A percentile compares a stretch with the other conserved stretches of the same genome.
Conservation (phyloP, 2,888 invertebrate genomes). For the Plemyria rubiginata region DNA sequence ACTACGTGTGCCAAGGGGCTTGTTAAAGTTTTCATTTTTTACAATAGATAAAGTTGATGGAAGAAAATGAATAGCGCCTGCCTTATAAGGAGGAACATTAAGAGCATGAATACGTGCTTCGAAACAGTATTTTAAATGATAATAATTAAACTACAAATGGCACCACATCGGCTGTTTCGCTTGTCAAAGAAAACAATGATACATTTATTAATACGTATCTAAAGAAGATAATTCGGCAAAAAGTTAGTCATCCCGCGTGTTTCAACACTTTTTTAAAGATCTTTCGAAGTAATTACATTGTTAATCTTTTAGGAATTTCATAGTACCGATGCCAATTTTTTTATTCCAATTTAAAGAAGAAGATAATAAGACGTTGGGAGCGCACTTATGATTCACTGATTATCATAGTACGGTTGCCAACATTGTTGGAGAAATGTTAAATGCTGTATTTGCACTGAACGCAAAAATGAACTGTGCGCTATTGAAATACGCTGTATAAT, state of each 20-base stretch:
- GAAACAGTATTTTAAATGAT: too few species aligned
- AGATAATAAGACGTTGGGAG: constrained; percentile 66
- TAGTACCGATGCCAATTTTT: constrained; percentile 48
- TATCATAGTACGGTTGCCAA: constrained; percentile 64
- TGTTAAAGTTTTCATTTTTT: too few species aligned
- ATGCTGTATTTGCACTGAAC: neutral
- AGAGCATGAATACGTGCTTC: too few species aligned
- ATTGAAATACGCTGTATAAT: constrained; percentile 45
- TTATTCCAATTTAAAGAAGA: constrained; percentile 38
- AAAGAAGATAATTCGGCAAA: constrained; percentile 2
- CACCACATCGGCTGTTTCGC: neutral
- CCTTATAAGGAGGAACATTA: too few species aligned
- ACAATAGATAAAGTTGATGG: too few species aligned
- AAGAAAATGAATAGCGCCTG: too few species aligned
- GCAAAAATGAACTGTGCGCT: constrained; percentile 60
- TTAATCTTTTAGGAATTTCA: constrained; percentile 37
- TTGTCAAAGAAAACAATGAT: neutral
- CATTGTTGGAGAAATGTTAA: constrained; percentile 43
- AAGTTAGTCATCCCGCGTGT: constrained; percentile 17
- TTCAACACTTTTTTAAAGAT: constrained; percentile 18
- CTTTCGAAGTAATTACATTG: constrained; percentile 7
- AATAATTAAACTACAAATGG: too few species aligned
- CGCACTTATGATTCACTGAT: constrained; percentile 72
- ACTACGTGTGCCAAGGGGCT: too few species aligned
- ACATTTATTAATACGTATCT: too few species aligned